phyloP scores from a whole-genome alignment of 1,140 invertebrate genomes.

The Drosophila kikkawai region DNA sequence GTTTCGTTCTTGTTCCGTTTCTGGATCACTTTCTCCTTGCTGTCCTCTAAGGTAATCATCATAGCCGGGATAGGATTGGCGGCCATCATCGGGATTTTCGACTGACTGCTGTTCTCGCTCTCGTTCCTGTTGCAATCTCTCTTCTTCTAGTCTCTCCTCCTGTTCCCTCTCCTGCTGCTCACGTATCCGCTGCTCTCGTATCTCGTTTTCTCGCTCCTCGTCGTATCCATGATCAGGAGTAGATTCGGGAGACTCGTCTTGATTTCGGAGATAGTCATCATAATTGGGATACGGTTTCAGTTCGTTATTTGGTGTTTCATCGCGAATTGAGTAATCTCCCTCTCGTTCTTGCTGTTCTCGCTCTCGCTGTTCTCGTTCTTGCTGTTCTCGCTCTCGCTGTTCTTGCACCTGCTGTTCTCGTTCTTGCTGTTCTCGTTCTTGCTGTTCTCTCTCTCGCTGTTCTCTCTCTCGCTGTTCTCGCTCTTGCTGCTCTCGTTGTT shows the following conservation, averaged over 20 bases:
- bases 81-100: neutral
- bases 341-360: constrained; percentile 28
- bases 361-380: constrained; percentile 25
- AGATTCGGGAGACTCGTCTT: neutral
- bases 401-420: constrained; percentile 22
- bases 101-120: constrained; percentile 27
- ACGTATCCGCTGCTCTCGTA: constrained; percentile 4
- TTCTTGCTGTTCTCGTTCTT: constrained; percentile 12
- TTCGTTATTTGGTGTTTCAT: neutral
- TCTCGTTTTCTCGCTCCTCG: constrained; percentile 1
- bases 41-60: constrained; percentile 9
- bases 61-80: constrained; percentile 7
- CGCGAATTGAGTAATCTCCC: neutral
- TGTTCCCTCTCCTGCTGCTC: constrained; percentile 17
- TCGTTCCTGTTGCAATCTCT: constrained; percentile 24
- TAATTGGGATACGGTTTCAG: neutral
- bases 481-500: neutral
- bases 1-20: neutral
- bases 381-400: constrained; percentile 22
- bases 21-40: neutral
- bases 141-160: constrained; percentile 15
- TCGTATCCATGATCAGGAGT: constrained; percentile 1
- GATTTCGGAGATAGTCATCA: neutral
- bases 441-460: neutral
- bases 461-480: neutral